Percentiles rank a stretch among this genome's conserved stretches.
Conservation (phyloP, 2,113 vertebrate species). For the Paramormyrops kingsleyae region DNA sequence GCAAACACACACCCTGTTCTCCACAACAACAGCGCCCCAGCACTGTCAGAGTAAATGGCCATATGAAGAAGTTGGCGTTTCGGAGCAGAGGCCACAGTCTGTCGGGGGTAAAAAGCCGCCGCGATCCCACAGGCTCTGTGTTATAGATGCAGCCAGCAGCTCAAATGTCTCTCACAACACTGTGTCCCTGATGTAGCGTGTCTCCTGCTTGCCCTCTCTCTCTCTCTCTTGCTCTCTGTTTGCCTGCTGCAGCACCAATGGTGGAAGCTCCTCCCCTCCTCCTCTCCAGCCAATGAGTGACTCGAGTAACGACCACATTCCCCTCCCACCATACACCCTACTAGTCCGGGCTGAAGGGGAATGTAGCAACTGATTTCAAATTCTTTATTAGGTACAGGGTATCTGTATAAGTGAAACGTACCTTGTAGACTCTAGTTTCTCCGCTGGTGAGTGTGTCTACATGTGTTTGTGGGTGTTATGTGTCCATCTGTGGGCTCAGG, state of each 20-base stretch:
- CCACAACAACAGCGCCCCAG: neutral
- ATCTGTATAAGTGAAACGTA: neutral
- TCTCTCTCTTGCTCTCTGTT: conserved; percentile 4
- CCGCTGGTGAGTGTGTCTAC: neutral
- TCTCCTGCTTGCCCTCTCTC: conserved; percentile 5
- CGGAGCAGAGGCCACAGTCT: neutral
- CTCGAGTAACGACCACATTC: conserved; percentile 22
- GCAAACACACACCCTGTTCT: neutral
- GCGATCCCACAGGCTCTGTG: neutral
- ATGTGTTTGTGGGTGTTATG: neutral
- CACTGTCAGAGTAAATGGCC: neutral
- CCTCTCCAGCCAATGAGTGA: conserved; percentile 28
- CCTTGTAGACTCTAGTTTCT: neutral
- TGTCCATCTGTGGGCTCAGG: neutral
- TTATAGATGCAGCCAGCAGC: neutral
- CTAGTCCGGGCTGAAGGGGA: neutral
- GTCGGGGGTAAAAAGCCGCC: neutral
- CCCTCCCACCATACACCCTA: conserved; percentile 20
- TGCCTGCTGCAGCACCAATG: conserved; percentile 2
- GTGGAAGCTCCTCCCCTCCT: conserved; percentile 24
- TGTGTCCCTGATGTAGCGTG: neutral
- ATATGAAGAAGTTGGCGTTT: neutral
- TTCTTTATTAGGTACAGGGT: neutral
- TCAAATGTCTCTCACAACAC: neutral
- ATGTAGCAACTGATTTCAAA: neutral